Conservation (phyloP, 2,888 invertebrate genomes). For the Fragum sueziense region DNA sequence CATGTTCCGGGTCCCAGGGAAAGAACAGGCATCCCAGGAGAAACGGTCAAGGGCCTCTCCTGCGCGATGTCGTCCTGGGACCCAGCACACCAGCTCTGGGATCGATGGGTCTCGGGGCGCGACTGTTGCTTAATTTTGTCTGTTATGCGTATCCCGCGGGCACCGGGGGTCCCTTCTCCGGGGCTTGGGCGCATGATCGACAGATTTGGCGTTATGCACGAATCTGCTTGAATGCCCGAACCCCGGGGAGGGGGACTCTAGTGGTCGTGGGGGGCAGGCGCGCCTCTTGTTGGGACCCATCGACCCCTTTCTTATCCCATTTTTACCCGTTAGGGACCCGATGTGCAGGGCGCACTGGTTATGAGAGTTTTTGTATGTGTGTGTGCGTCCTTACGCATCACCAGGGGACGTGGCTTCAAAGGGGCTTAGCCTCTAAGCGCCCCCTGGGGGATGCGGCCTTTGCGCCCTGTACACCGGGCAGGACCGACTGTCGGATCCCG, state of each 20-base stretch:
- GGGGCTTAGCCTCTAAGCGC: no score
- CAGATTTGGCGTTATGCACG: neutral
- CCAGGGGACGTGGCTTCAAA: no score
- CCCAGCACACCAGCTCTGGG: neutral
- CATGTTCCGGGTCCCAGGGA: neutral
- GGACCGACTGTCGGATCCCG: no score
- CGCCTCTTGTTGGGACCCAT: neutral
- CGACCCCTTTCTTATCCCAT: neutral
- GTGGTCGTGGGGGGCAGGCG: neutral
- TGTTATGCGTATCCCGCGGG: neutral
- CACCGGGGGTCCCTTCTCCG: neutral
- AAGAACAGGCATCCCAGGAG: neutral
- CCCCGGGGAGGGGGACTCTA: neutral
- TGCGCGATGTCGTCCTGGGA: conserved; percentile 1
- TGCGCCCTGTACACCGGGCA: no score
- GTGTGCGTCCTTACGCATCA: no score
- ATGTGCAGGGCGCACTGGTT: neutral
- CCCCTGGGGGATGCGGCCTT: no score
- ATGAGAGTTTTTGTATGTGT: no score
- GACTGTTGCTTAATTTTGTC: neutral
- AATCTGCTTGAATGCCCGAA: neutral
- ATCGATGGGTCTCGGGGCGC: no score
- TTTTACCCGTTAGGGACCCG: neutral
- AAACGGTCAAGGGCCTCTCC: neutral
- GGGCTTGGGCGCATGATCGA: neutral